Evolutionary conservation across 2,113 vertebrate genomes (phyloP).

Genomic region (Spilogale gracilis): DNA sequence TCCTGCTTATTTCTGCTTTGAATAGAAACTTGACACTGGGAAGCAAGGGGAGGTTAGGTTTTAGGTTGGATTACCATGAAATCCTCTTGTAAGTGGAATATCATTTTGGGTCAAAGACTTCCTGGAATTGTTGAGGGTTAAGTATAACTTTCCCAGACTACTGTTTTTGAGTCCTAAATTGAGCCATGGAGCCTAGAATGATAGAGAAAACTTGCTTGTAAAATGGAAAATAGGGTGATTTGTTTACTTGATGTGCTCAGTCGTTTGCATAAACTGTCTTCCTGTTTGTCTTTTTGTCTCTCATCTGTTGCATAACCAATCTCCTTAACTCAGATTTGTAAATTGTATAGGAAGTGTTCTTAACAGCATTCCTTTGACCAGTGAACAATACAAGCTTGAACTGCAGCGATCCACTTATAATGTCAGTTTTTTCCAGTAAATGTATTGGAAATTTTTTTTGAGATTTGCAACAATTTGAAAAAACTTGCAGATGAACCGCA

Average conservation of each 20-base stretch:
- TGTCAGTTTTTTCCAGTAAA: neutral
- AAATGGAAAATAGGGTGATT: neutral
- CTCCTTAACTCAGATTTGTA: neutral
- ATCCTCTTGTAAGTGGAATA: constrained; percentile 27
- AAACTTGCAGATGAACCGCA: neutral
- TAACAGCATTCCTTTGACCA: neutral
- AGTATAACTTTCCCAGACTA: constrained; percentile 43
- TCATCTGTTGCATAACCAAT: neutral
- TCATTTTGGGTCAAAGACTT: neutral
- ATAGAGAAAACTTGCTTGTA: neutral
- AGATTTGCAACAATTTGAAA: neutral
- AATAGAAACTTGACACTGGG: constrained; percentile 37
- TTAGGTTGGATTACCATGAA: constrained; percentile 23
- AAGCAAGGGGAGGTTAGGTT: neutral
- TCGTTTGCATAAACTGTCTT: neutral
- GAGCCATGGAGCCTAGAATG: neutral
- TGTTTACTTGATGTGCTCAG: neutral
- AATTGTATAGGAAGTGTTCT: neutral
- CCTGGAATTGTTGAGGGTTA: neutral
- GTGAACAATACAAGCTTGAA: neutral
- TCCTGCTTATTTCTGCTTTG: neutral
- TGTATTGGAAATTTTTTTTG: neutral
- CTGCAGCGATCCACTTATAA: neutral
- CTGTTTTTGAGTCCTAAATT: neutral
- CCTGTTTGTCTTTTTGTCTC: neutral